These are phyloP conservation scores for Calameuta idolon DNA, from an alignment of 2,888 invertebrate genomes.

Conservation along the genomic window DNA sequence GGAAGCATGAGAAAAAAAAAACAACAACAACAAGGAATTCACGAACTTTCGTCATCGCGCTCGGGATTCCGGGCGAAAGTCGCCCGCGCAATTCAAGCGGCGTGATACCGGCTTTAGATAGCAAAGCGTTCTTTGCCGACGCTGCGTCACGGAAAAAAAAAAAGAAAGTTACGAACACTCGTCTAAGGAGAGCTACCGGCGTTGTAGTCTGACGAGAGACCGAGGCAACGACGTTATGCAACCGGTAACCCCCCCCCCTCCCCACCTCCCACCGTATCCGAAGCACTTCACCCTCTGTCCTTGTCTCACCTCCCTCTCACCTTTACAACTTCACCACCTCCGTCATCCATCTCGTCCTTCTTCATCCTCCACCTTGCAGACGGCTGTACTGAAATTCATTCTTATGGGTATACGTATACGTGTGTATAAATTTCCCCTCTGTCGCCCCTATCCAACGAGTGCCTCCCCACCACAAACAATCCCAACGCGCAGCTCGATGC, in stretches of 20 bases:
- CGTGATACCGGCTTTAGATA: slow-evolving; percentile 4
- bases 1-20: too few species aligned
- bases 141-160: slow-evolving; percentile 4
- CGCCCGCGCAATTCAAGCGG: slow-evolving; percentile 14
- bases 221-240: slow-evolving; percentile 20
- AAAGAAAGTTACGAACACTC: slow-evolving; percentile 12
- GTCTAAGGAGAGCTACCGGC: slow-evolving; percentile 14
- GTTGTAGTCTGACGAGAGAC: slow-evolving; percentile 11
- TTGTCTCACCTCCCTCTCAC: too few species aligned
- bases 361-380: too few species aligned
- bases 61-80: slow-evolving; percentile 33
- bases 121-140: slow-evolving; percentile 1
- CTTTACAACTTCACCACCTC: too few species aligned
- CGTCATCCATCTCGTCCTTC: too few species aligned
- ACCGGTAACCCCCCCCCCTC: slow-evolving; percentile 19
- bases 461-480: neutral
- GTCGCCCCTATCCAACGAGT: slow-evolving; percentile 32
- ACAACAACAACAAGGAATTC: too few species aligned
- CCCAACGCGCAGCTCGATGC: slow-evolving; percentile 21
- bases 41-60: slow-evolving; percentile 10
- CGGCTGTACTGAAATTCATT: too few species aligned
- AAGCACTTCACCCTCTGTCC: too few species aligned
- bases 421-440: too few species aligned
- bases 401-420: too few species aligned
- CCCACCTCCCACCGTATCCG: too few species aligned